Conservation (phyloP, 2,797 vertebrate genomes). For the Carduelis carduelis region DNA sequence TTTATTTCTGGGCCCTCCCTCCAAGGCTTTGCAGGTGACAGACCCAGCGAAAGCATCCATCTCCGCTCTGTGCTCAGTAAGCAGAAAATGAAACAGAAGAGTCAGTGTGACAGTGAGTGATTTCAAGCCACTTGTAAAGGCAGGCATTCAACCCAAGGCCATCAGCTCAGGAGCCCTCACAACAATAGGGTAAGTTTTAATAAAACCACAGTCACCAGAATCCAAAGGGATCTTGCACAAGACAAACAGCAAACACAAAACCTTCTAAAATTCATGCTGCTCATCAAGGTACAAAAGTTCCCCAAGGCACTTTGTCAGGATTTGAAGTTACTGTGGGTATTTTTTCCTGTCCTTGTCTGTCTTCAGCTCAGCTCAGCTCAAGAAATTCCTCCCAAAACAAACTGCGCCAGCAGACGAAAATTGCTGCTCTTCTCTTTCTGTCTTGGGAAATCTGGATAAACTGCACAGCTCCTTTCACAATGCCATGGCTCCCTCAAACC, state of each 20-base stretch:
- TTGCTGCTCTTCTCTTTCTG: neutral
- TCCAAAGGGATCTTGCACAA: constrained; percentile 19
- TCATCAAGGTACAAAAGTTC: neutral
- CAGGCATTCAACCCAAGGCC: constrained; percentile 35
- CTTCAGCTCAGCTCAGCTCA: neutral
- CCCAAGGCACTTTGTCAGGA: constrained; percentile 6
- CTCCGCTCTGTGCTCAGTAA: constrained; percentile 61
- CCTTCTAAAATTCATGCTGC: neutral
- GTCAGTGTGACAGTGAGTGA: constrained; percentile 57
- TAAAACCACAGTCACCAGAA: constrained; percentile 13
- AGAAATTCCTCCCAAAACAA: neutral
- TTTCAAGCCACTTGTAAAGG: constrained; percentile 47
- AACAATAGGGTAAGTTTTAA: constrained; percentile 37
- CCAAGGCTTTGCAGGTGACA: constrained; percentile 44
- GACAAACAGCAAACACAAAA: neutral
- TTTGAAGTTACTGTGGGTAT: neutral
- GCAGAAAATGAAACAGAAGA: constrained; percentile 72
- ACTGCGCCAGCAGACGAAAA: neutral
- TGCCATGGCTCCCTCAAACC: neutral
- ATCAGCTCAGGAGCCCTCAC: constrained; percentile 8
- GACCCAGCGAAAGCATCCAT: constrained; percentile 56
- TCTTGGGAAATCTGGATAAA: neutral
- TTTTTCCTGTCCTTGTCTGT: neutral
- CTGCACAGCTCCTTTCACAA: neutral
- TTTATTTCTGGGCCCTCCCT: constrained; percentile 30